Evolutionary conservation across 2,888 invertebrate genomes (phyloP), one percentile per base, ranked within the genome.

Genomic region (Rosalia funebris): DNA sequence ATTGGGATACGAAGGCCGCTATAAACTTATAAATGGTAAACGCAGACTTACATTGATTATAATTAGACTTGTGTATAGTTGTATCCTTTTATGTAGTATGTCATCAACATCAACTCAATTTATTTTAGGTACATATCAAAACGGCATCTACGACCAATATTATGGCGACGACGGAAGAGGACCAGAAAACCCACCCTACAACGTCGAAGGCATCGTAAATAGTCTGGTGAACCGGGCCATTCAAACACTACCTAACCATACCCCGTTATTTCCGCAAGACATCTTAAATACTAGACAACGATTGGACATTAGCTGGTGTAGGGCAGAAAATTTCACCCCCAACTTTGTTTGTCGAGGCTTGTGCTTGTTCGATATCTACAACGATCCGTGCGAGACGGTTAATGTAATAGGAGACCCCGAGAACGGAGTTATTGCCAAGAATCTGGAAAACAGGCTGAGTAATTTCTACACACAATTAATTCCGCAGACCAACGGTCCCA

Each of bases 1-100:
- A 32, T 72, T 80, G 46, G 70, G 72, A 1, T 56, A 72, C 12
- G 46, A 65, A 31, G 80, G 79, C 2, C 67, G 66, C 50, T 80
- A 74, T 58, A 80, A 81, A 65, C 64, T 79, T 12, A 53, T 79
- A 16, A 77, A 79, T 42, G 77, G 80, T 77, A 70, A n/a, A n/a
- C n/a, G n/a, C n/a, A n/a, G n/a, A n/a, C n/a, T n/a, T n/a, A n/a
- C n/a, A n/a, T n/a, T n/a, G n/a, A n/a, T n/a, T n/a, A n/a, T n/a
- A n/a, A n/a, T n/a, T n/a, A n/a, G n/a, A n/a, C n/a, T n/a, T n/a
- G n/a, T n/a, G n/a, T n/a, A n/a, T n/a, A n/a, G n/a, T n/a, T n/a
- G n/a, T n/a, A n/a, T n/a, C n/a, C n/a, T n/a, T n/a, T n/a, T n/a
- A n/a, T n/a, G n/a, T n/a, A n/a, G n/a, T n/a, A n/a, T n/a, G n/a